Evolutionary conservation across 2,888 invertebrate genomes (phyloP).

Genomic region (Meteorus colon): DNA sequence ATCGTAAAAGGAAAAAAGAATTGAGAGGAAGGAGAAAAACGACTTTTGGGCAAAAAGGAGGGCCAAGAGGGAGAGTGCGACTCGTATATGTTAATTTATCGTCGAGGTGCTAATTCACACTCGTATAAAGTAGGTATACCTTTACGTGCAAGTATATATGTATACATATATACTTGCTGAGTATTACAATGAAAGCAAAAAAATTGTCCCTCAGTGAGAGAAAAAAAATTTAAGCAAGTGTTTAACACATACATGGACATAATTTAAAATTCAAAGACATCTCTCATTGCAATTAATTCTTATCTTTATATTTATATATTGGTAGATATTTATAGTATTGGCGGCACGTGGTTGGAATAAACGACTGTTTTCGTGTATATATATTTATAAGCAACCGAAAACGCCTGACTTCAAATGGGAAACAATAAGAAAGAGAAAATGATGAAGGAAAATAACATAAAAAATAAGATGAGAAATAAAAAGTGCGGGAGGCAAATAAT

Average conservation of each 20-base stretch:
- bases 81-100: conserved; percentile 52
- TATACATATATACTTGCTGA: conserved; percentile 2
- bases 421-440: conserved; percentile 1
- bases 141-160: too few species aligned
- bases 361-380: conserved; percentile 6
- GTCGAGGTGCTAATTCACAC: conserved; percentile 46
- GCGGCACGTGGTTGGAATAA: conserved; percentile 23
- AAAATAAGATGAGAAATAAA: neutral
- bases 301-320: conserved; percentile 22
- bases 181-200: conserved; percentile 3
- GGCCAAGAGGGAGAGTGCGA: neutral
- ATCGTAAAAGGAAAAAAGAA: neutral
- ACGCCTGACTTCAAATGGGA: neutral
- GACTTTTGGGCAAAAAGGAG: conserved; percentile 22
- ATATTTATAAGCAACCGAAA: conserved; percentile 22
- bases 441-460: neutral
- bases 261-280: conserved; percentile 32
- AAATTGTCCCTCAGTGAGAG: neutral
- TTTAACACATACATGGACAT: conserved; percentile 1
- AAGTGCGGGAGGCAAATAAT: conserved; percentile 37
- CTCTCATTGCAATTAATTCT: neutral
- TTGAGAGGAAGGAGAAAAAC: conserved; percentile 35
- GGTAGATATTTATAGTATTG: conserved; percentile 11
- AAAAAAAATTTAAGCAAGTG: conserved; percentile 1
- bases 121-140: neutral